phyloP scores from a whole-genome alignment of 2,113 vertebrate genomes.

The Gnathonemus longibarbis region DNA sequence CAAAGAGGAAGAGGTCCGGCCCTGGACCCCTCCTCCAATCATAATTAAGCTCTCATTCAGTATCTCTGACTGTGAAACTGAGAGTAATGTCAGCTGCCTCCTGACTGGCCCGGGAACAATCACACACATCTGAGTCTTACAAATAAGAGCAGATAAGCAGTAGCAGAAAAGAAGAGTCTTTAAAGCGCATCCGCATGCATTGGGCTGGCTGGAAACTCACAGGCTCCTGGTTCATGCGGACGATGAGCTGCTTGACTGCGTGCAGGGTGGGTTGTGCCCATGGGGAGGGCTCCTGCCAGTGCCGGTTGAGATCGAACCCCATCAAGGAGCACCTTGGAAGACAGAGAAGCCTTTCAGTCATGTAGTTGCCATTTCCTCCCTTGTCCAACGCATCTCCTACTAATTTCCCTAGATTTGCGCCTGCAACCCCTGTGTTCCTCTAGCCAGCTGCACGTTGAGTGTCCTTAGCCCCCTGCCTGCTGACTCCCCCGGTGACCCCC shows the following conservation, averaged over 20 bases:
- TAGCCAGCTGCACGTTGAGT: neutral
- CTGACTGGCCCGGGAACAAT: neutral
- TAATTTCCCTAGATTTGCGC: neutral
- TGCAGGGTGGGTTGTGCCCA: conserved; percentile 94
- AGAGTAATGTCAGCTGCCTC: neutral
- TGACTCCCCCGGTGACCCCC: neutral
- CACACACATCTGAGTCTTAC: neutral
- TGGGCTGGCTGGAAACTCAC: conserved; percentile 58
- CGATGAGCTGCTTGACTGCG: conserved; percentile 88
- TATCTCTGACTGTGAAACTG: neutral
- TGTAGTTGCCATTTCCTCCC: neutral
- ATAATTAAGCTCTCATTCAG: neutral
- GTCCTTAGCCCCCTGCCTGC: neutral
- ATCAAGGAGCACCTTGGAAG: conserved; percentile 84
- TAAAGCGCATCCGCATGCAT: neutral
- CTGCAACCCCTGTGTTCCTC: neutral
- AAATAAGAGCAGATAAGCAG: neutral
- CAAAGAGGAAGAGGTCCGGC: neutral
- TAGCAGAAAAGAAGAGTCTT: neutral
- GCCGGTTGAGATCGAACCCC: conserved; percentile 95
- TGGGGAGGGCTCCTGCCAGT: conserved; percentile 92
- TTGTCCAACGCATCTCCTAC: neutral
- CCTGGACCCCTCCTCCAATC: neutral
- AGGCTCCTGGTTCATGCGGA: conserved; percentile 88
- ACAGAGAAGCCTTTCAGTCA: neutral